Evolutionary conservation across 2,113 vertebrate genomes (phyloP).

Genomic region (Muscicapa adusta): DNA sequence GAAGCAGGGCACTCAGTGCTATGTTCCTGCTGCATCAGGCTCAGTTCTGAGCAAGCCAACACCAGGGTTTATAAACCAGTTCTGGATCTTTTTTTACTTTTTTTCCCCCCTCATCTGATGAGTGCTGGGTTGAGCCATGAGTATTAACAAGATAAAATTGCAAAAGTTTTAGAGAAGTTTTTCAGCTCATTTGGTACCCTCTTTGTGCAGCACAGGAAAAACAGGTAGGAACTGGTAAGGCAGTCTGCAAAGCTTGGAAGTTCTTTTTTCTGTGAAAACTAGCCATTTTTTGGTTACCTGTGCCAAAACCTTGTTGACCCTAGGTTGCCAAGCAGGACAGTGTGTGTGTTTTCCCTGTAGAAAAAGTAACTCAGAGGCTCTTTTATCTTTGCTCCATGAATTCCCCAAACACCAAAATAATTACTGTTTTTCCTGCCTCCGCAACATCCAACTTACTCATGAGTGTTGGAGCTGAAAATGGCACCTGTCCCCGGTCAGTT

Average conservation of each 20-base stretch:
- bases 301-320: not conserved
- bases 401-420: not conserved
- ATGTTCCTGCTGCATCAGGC: not conserved
- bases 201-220: not conserved
- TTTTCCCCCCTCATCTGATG: not conserved
- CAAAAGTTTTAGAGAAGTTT: not conserved
- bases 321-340: not conserved
- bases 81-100: not conserved
- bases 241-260: not conserved
- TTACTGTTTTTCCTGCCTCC: not conserved
- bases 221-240: not conserved
- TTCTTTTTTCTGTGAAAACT: not conserved
- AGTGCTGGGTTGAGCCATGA: not conserved
- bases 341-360: not conserved
- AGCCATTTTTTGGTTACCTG: not conserved
- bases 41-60: not conserved
- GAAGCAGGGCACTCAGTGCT: not conserved
- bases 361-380: not conserved
- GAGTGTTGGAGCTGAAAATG: not conserved
- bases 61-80: not conserved
- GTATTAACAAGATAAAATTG: not conserved
- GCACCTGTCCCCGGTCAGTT: not conserved
- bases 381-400: not conserved
- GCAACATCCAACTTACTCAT: not conserved
- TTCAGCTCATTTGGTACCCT: not conserved